A percentile compares a stretch with the other conserved stretches of the same genome.
phyloP scores from a whole-genome alignment of 2,888 invertebrate species.

The Autographa gamma region DNA sequence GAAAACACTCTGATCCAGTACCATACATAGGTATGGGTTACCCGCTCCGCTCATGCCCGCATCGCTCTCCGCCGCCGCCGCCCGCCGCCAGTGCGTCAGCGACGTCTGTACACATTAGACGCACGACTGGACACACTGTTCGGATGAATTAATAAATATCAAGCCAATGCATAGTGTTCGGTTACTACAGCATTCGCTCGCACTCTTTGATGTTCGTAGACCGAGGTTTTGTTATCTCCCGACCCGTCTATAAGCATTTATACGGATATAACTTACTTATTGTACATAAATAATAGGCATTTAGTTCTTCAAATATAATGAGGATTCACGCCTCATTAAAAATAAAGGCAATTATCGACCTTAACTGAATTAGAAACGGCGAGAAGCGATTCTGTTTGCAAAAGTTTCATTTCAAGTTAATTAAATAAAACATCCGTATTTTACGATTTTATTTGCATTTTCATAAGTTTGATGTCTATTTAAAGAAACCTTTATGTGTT shows the following conservation, averaged over 20 bases:
- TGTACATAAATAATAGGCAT: constrained; percentile 16
- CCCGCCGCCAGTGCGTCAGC: constrained; percentile 37
- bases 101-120: constrained; percentile 78
- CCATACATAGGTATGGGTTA: background rate
- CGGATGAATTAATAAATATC: constrained; percentile 84
- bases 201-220: constrained; percentile 42
- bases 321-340: background rate
- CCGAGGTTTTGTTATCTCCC: constrained; percentile 26
- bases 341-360: background rate
- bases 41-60: constrained; percentile 42
- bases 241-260: constrained; percentile 11
- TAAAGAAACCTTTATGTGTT: constrained; percentile 26
- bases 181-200: constrained; percentile 61
- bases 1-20: background rate
- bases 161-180: constrained; percentile 70
- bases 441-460: constrained; percentile 45
- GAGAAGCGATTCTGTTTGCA: constrained; percentile 4
- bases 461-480: constrained; percentile 23
- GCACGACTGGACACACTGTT: constrained; percentile 74
- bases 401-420: constrained; percentile 26
- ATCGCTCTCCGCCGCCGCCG: constrained; percentile 53
- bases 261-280: constrained; percentile 11
- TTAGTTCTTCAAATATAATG: background rate
- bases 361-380: background rate
- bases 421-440: constrained; percentile 27